These are phyloP conservation scores for Heteropelma amictum DNA, from an alignment of 2,888 invertebrate species.

Conservation along the genomic window DNA sequence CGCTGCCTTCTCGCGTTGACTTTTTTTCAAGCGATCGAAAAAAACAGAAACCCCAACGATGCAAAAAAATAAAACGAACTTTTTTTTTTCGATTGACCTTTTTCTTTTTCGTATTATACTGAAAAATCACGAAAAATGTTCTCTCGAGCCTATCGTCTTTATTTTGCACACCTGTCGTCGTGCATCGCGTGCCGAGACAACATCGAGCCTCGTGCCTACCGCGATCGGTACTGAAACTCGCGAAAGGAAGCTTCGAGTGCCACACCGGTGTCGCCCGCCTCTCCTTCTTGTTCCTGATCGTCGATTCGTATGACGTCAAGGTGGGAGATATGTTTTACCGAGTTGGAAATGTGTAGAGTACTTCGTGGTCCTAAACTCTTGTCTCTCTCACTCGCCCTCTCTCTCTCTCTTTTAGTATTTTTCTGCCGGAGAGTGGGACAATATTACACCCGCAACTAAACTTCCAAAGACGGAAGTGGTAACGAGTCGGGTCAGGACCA, in stretches of 20 bases:
- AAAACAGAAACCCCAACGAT: neutral
- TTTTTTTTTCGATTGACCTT: constrained; percentile 4
- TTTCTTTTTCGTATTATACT: too few relatives aligned
- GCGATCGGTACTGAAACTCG: constrained; percentile 63
- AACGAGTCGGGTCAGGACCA: neutral
- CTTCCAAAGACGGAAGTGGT: constrained; percentile 16
- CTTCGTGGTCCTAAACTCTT: constrained; percentile 21
- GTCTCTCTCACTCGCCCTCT: constrained; percentile 5
- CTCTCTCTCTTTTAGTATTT: constrained; percentile 3
- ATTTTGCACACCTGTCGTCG: constrained; percentile 62
- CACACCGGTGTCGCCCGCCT: constrained; percentile 30
- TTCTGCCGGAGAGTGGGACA: constrained; percentile 38
- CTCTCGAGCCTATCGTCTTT: neutral
- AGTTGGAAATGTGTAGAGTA: constrained; percentile 34
- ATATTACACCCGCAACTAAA: constrained; percentile 24
- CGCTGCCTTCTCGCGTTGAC: constrained; percentile 33
- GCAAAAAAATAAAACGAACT: neutral
- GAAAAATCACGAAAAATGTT: constrained; percentile 24
- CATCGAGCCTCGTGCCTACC: constrained; percentile 64
- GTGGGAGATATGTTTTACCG: constrained; percentile 47
- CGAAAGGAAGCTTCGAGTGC: constrained; percentile 49
- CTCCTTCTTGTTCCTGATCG: constrained; percentile 54
- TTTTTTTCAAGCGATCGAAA: constrained; percentile 19
- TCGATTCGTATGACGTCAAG: constrained; percentile 22
- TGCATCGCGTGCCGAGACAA: constrained; percentile 61